These are phyloP conservation scores for Natrix natrix DNA, from an alignment of 2,797 vertebrate genomes.

Conservation along the genomic window DNA sequence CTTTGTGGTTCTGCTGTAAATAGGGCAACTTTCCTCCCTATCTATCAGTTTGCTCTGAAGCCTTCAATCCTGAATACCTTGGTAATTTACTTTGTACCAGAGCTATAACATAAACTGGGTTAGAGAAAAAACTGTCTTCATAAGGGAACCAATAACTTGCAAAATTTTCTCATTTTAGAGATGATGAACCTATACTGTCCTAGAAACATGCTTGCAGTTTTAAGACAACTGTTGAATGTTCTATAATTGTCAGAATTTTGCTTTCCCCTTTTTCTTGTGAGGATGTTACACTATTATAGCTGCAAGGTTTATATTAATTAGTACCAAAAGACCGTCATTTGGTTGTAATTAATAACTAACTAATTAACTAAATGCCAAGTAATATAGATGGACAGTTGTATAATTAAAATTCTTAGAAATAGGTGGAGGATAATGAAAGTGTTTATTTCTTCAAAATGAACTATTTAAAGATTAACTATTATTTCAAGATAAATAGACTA, in stretches of 20 bases:
- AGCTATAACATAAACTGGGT: accelerated
- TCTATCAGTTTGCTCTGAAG: neutral
- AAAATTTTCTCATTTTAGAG: conserved; percentile 5
- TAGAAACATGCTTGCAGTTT: conserved; percentile 47
- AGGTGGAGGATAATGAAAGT: conserved; percentile 45
- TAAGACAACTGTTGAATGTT: conserved; percentile 49
- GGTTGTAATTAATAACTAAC: conserved; percentile 27
- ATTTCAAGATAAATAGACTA: neutral
- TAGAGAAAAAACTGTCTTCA: neutral
- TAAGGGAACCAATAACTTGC: neutral
- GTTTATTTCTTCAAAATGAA: conserved; percentile 2
- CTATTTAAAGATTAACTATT: neutral
- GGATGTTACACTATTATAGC: conserved; percentile 15
- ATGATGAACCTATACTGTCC: conserved; percentile 8
- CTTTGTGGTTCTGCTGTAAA: neutral
- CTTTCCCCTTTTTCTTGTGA: conserved; percentile 41
- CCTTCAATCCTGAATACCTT: neutral
- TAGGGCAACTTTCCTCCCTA: neutral
- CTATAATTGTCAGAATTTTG: conserved; percentile 29
- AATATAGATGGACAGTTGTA: conserved; percentile 42
- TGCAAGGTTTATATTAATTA: conserved; percentile 34
- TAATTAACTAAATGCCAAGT: conserved; percentile 38
- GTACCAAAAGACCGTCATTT: conserved; percentile 52
- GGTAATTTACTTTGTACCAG: neutral
- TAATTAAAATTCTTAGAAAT: conserved; percentile 57